Percentiles rank a stretch among this genome's conserved stretches.
Conservation (phyloP, 1,140 invertebrate genomes). For the Drosophila persimilis region DNA sequence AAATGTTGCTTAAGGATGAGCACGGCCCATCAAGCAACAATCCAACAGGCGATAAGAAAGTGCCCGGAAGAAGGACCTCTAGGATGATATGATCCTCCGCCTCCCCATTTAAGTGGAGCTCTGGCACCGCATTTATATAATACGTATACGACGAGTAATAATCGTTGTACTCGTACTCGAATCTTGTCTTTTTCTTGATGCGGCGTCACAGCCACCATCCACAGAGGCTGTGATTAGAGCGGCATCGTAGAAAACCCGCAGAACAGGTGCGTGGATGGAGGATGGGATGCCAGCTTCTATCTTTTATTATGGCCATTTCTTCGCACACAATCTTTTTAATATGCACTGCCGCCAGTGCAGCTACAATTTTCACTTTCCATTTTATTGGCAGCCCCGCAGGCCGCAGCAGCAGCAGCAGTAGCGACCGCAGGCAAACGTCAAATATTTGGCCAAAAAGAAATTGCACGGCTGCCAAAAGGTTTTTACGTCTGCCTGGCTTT, state of each 20-base stretch:
- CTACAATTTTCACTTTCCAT: constrained; percentile 80
- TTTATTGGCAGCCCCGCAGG: constrained; percentile 64
- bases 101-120: constrained; percentile 54
- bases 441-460: constrained; percentile 81
- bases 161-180: too few relatives aligned
- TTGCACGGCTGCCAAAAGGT: constrained; percentile 75
- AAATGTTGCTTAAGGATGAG: too few relatives aligned
- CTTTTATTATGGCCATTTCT: constrained; percentile 65
- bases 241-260: constrained; percentile 61
- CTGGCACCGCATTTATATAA: constrained; percentile 70
- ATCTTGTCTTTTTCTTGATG: too few relatives aligned
- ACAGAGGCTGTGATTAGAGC: constrained; percentile 52
- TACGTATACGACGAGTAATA: constrained; percentile 37
- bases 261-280: constrained; percentile 65
- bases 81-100: constrained; percentile 6
- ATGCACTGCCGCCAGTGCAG: constrained; percentile 65
- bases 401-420: constrained; percentile 33
- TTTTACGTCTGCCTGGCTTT: constrained; percentile 67
- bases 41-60: too few relatives aligned
- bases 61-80: too few relatives aligned
- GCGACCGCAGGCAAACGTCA: constrained; percentile 53
- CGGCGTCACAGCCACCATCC: constrained; percentile 14
- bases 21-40: too few relatives aligned
- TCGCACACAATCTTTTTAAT: constrained; percentile 60
- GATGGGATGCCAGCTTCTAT: constrained; percentile 55